Percentiles rank a stretch among this genome's conserved stretches.
phyloP scores from a whole-genome alignment of 2,797 vertebrate species.

The Dipus sagitta region DNA sequence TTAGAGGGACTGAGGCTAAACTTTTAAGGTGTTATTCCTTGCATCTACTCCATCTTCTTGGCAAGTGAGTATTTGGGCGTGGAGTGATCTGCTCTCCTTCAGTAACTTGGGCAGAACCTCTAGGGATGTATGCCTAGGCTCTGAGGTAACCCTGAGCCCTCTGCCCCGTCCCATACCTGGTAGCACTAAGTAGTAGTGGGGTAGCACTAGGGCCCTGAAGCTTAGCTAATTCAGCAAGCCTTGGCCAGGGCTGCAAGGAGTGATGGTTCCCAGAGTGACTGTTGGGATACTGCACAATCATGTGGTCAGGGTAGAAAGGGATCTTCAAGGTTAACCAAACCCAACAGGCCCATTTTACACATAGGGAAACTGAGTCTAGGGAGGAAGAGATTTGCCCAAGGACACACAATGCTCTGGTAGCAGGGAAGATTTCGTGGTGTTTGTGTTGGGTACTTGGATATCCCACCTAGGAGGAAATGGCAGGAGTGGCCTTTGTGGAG shows the following conservation, averaged over 20 bases:
- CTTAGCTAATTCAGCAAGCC: not conserved
- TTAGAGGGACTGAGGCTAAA: not conserved
- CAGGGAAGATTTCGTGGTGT: not conserved
- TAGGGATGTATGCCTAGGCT: not conserved
- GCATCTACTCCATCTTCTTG: not conserved
- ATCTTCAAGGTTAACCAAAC: not conserved
- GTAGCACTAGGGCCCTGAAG: not conserved
- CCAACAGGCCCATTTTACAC: conserved; percentile 12
- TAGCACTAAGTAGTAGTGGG: no score
- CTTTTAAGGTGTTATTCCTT: not conserved
- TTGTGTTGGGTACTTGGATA: not conserved
- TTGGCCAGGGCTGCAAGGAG: not conserved
- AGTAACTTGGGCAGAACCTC: not conserved
- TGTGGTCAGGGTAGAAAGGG: not conserved
- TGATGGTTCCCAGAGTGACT: not conserved
- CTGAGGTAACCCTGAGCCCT: no score
- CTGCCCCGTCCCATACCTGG: not conserved
- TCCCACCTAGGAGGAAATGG: not conserved
- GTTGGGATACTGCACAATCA: not conserved
- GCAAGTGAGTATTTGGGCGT: not conserved
- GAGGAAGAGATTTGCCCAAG: not conserved
- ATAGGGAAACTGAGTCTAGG: not conserved
- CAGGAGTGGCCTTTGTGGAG: not conserved
- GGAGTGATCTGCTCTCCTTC: not conserved
- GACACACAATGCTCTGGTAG: not conserved